Evolutionary conservation across 64 coral and sea anemone species (phyloP), one percentile per base, ranked within the genome.

Genomic region (Montipora efflorescens): DNA sequence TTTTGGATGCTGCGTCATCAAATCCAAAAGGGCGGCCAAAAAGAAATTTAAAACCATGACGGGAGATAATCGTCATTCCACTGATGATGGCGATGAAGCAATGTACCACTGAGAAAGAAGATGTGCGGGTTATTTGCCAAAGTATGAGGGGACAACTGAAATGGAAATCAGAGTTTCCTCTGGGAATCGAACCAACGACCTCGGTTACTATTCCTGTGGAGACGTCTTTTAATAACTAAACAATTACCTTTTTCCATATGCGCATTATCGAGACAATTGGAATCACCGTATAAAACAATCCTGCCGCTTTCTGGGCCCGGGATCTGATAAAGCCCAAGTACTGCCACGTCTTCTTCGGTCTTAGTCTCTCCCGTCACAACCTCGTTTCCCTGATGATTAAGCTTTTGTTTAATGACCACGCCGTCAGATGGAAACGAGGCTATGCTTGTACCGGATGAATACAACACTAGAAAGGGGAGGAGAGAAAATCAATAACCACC

Each of bases 391-490:
- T 99, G 98, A 87, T 99, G 92, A 81, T 99, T 99, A 7, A 99
- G 76, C 75, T 92, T 94, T 14, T 92, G 61, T 36, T 87, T 94
- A 1, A 99, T 55, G 1, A 99, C 83, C 15, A 99, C 25, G 0
- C 98, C 98, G 71, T 88, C 89, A 10, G 89, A 75, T 74, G 98
- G 98, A 51, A 99, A 99, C 3, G 74, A 92, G 4, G 92, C 89
- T n/a, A 99, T 84, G 87, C 98, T 99, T 67, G 98, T 99, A 10
- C 98, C 98, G 19, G 98, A 99, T 12, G 95, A 94, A 67, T 99
- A 99, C 2, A 91, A 87, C 15, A 99, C 98, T 99, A 51, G 7
- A 91, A 14, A 14, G 43, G 53, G 53, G 53, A 57, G 7, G 3
- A 57, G 53, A 57, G 11, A 57, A 11, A 57, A 57, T 6, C 6